Evolutionary conservation across 2,888 invertebrate genomes (phyloP).

Genomic region (Cataglyphis altisquamis): DNA sequence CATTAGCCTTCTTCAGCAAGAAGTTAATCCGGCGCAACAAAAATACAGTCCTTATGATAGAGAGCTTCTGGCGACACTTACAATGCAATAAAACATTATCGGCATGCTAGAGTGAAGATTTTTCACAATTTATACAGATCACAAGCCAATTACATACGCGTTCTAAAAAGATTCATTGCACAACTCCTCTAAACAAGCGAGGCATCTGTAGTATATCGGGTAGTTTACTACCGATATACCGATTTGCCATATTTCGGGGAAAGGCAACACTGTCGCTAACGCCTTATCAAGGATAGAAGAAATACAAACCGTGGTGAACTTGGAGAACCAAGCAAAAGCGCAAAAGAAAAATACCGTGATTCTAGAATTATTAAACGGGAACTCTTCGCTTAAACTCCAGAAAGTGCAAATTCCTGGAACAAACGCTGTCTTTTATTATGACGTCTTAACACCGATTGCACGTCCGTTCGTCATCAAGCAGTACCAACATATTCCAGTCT

Average conservation of each 20-base stretch:
- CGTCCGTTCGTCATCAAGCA: slow-evolving; percentile 63
- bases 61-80: neutral
- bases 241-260: too few species aligned
- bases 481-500: slow-evolving; percentile 61
- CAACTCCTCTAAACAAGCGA: neutral
- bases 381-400: neutral
- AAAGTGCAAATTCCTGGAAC: neutral
- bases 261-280: too few species aligned
- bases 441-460: slow-evolving; percentile 42
- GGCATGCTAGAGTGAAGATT: slow-evolving; percentile 1
- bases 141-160: neutral
- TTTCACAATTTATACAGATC: neutral
- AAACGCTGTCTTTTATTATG: slow-evolving; percentile 34
- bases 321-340: neutral
- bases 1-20: too few species aligned
- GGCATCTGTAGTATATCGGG: neutral
- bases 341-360: neutral
- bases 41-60: neutral
- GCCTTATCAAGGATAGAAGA: too few species aligned
- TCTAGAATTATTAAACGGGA: neutral
- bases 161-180: neutral
- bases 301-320: neutral
- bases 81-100: neutral
- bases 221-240: too few species aligned
- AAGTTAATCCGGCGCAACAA: neutral